phyloP scores from a whole-genome alignment of 2,888 invertebrate genomes.

The Thymelicus lineola region DNA sequence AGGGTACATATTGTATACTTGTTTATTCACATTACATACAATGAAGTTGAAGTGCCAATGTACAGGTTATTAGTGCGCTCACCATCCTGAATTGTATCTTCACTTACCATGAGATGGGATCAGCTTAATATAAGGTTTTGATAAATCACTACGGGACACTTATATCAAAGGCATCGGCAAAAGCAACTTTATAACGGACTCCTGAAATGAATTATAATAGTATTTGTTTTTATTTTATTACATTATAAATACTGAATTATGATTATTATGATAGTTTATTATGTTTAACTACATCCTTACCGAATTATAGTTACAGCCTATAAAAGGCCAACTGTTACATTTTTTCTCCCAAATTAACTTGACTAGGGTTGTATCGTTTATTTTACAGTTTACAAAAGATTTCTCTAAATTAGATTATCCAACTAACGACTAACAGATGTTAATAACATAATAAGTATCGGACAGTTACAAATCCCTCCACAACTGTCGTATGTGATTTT shows the following conservation, averaged over 20 bases:
- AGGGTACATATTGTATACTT: too few relatives aligned
- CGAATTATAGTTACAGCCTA: neutral
- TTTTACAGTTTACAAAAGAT: constrained; percentile 68
- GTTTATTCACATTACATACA: too few relatives aligned
- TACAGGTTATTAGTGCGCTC: too few relatives aligned
- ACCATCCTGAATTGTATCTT: too few relatives aligned
- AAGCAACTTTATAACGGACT: too few relatives aligned
- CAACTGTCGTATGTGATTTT: constrained; percentile 42
- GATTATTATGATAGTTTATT: neutral
- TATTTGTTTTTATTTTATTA: too few relatives aligned
- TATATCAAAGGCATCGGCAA: too few relatives aligned
- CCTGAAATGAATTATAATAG: too few relatives aligned
- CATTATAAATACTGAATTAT: neutral
- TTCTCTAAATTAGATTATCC: constrained; percentile 78
- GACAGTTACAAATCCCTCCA: constrained; percentile 2
- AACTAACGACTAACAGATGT: constrained; percentile 56
- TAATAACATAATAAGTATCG: constrained; percentile 47
- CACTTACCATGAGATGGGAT: too few relatives aligned
- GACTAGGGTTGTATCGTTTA: constrained; percentile 53
- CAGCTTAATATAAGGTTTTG: too few relatives aligned
- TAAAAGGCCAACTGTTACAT: constrained; percentile 37
- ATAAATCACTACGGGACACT: too few relatives aligned
- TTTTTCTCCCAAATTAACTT: constrained; percentile 28
- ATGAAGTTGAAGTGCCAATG: too few relatives aligned
- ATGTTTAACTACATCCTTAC: neutral